Percentiles rank a stretch among this genome's conserved stretches.
These are phyloP conservation scores for Corvus moneduloides DNA, from an alignment of 2,113 vertebrate species.

Conservation along the genomic window DNA sequence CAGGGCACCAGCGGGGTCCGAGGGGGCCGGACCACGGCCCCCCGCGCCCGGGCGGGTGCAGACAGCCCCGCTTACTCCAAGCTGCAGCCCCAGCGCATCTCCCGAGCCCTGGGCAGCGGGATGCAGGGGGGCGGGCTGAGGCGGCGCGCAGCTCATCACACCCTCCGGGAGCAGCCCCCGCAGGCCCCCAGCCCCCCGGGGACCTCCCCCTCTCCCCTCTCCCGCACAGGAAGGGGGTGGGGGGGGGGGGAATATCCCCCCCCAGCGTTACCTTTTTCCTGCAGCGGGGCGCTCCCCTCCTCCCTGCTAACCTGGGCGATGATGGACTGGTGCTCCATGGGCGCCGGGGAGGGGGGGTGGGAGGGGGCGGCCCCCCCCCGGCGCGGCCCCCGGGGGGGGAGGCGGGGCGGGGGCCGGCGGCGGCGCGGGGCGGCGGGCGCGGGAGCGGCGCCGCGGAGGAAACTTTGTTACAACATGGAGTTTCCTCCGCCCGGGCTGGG, in stretches of 20 bases:
- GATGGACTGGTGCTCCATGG: too few relatives aligned
- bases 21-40: background rate
- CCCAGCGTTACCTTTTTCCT: conserved; percentile 73
- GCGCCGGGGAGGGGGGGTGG: too few relatives aligned
- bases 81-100: background rate
- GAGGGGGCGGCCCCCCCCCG: too few relatives aligned
- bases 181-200: background rate
- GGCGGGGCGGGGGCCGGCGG: too few relatives aligned
- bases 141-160: background rate
- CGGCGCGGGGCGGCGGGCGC: too few relatives aligned
- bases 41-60: background rate
- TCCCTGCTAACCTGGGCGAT: too few relatives aligned
- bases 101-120: background rate
- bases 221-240: background rate
- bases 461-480: conserved; percentile 74
- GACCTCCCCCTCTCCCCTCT: background rate
- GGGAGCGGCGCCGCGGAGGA: conserved; percentile 13
- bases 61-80: background rate
- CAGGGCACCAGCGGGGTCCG: background rate
- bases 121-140: background rate
- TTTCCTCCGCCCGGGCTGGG: conserved; percentile 63
- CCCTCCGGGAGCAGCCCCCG: background rate
- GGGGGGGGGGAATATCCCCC: background rate
- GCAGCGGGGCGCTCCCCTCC: conserved; percentile 58
- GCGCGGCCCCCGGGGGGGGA: too few relatives aligned